These are phyloP conservation scores for Agonopterix arenella DNA, from an alignment of 2,888 invertebrate species.

Conservation along the genomic window DNA sequence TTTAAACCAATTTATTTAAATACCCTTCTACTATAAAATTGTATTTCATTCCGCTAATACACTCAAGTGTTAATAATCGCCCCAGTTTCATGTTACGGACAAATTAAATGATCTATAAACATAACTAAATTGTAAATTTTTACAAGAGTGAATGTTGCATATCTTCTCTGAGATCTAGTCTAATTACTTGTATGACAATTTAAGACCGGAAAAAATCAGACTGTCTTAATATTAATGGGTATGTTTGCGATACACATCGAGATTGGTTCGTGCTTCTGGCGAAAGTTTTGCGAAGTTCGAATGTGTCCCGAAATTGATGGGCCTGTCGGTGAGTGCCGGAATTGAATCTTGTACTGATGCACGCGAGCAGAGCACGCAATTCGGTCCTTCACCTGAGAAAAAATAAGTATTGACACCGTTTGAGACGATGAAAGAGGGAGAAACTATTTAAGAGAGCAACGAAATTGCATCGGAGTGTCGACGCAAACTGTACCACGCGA, in stretches of 20 bases:
- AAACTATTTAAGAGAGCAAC: slow-evolving; percentile 31
- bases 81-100: too few species aligned
- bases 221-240: slow-evolving; percentile 27
- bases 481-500: too few species aligned
- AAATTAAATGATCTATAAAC: slow-evolving; percentile 1
- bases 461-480: too few species aligned
- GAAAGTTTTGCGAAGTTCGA: slow-evolving; percentile 65
- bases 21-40: slow-evolving; percentile 16
- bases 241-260: slow-evolving; percentile 38
- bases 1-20: slow-evolving; percentile 38
- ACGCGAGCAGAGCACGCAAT: slow-evolving; percentile 54
- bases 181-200: slow-evolving; percentile 5
- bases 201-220: slow-evolving; percentile 7
- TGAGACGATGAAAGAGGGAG: slow-evolving; percentile 28
- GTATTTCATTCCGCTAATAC: not conserved
- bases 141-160: not conserved
- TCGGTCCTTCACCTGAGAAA: slow-evolving; percentile 46
- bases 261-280: slow-evolving; percentile 50
- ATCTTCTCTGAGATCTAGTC: not conserved
- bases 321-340: slow-evolving; percentile 51
- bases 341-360: slow-evolving; percentile 49
- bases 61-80: too few species aligned
- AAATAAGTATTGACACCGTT: slow-evolving; percentile 27
- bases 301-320: slow-evolving; percentile 65
- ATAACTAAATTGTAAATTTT: not conserved